Conservation (phyloP, 2,888 invertebrate genomes). For the Phyllotreta cruciferae region DNA sequence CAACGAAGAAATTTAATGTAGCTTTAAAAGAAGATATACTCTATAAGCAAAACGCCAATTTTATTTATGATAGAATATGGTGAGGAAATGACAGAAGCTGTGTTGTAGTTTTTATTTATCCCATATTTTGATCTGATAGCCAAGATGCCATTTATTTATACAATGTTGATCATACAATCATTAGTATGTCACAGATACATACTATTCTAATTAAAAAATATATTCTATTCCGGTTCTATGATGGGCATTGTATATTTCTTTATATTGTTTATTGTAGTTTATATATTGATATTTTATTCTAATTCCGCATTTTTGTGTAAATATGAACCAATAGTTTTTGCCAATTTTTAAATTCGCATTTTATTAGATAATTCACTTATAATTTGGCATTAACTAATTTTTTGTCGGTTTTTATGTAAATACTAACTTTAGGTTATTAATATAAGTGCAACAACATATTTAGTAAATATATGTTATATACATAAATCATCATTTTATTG, state of each 20-base stretch:
- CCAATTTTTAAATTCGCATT: constrained; percentile 29
- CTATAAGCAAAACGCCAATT: constrained; percentile 21
- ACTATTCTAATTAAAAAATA: too few relatives aligned
- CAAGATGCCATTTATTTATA: constrained; percentile 39
- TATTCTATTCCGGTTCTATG: neutral
- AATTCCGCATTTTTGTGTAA: constrained; percentile 34
- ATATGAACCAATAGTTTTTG: constrained; percentile 29
- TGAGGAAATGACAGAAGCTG: constrained; percentile 22
- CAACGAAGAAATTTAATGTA: constrained; percentile 25
- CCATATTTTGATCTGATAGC: constrained; percentile 28
- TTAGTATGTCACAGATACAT: neutral
- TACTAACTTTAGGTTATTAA: constrained; percentile 55
- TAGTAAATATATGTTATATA: constrained; percentile 53
- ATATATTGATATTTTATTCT: constrained; percentile 39
- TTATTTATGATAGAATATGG: constrained; percentile 20
- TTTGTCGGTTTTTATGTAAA: constrained; percentile 55
- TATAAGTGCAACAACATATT: constrained; percentile 51
- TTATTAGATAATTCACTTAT: constrained; percentile 26
- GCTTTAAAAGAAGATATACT: constrained; percentile 25
- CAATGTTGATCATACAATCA: neutral
- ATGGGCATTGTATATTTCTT: constrained; percentile 29
- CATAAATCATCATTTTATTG: constrained; percentile 10
- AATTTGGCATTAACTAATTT: constrained; percentile 54
- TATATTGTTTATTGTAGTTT: constrained; percentile 42
- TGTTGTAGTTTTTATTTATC: constrained; percentile 31